These are phyloP conservation scores for Sebastes trivittatus DNA, from an alignment of 2,797 vertebrate species.

Conservation along the genomic window DNA sequence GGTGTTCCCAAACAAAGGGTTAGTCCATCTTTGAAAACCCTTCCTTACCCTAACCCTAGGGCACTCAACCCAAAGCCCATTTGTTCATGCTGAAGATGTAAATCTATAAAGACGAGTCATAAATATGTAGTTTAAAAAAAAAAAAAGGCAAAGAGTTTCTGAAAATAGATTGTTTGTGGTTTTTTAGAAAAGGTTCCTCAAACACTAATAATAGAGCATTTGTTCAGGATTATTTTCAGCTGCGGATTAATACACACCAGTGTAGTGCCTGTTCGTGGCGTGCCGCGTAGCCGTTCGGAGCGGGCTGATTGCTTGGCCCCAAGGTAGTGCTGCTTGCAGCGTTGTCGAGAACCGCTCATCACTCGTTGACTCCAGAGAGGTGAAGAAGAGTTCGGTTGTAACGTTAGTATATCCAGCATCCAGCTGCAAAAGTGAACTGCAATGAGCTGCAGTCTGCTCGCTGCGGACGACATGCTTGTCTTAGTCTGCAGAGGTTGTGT, in stretches of 20 bases:
- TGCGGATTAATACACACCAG: background rate
- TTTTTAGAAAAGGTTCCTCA: background rate
- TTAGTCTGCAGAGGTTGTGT: too few relatives aligned
- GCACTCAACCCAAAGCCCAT: background rate
- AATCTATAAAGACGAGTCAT: background rate
- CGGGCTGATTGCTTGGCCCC: too few relatives aligned
- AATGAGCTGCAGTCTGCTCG: too few relatives aligned
- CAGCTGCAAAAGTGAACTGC: too few relatives aligned
- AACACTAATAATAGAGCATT: background rate
- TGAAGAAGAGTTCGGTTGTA: too few relatives aligned
- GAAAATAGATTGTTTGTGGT: background rate
- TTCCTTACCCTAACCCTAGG: background rate
- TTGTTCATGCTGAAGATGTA: background rate
- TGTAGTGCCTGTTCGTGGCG: too few relatives aligned
- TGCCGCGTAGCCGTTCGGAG: too few relatives aligned
- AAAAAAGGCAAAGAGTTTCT: background rate
- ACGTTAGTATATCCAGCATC: too few relatives aligned
- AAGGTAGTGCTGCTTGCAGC: too few relatives aligned
- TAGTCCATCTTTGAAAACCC: background rate
- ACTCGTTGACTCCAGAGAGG: too few relatives aligned
- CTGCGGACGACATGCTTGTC: too few relatives aligned
- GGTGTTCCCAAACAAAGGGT: background rate
- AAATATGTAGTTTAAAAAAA: background rate
- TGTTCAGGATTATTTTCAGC: background rate
- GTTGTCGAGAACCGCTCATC: too few relatives aligned